These are phyloP conservation scores for Parauchenoglanis ngamensis DNA, from an alignment of 2,797 vertebrate species.

Conservation along the genomic window DNA sequence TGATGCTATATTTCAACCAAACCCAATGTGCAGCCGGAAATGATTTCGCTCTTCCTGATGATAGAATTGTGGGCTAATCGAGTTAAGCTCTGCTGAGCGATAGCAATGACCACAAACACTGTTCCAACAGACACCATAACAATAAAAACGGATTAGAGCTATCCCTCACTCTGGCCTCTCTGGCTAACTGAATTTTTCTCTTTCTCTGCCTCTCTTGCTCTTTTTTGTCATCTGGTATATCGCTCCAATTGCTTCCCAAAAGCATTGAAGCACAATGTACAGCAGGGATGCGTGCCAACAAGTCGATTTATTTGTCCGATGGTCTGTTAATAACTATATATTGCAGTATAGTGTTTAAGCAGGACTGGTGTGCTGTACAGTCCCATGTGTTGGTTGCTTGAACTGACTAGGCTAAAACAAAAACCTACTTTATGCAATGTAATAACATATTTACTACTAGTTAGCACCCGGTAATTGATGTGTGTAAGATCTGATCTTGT, in stretches of 20 bases:
- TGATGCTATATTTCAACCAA: constrained; percentile 30
- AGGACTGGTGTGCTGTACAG: neutral
- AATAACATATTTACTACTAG: neutral
- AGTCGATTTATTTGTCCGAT: neutral
- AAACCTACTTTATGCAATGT: neutral
- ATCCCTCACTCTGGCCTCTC: constrained; percentile 64
- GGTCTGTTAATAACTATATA: neutral
- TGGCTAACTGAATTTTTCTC: neutral
- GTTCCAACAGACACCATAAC: constrained; percentile 65
- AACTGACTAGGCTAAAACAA: neutral
- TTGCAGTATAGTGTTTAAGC: neutral
- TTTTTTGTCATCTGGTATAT: neutral
- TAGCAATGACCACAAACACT: constrained; percentile 67
- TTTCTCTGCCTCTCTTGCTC: neutral
- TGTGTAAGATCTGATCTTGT: neutral
- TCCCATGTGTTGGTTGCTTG: neutral
- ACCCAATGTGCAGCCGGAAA: constrained; percentile 27
- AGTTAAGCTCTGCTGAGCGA: constrained; percentile 72
- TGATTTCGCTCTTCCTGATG: constrained; percentile 63
- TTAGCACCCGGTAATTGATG: neutral
- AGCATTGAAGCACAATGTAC: neutral
- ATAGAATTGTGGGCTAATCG: constrained; percentile 69
- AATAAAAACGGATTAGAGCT: constrained; percentile 74
- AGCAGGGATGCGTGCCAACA: neutral
- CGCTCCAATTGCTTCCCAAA: neutral